Evolutionary conservation across 2,797 vertebrate species (phyloP).

Genomic region (Squalus acanthias): DNA sequence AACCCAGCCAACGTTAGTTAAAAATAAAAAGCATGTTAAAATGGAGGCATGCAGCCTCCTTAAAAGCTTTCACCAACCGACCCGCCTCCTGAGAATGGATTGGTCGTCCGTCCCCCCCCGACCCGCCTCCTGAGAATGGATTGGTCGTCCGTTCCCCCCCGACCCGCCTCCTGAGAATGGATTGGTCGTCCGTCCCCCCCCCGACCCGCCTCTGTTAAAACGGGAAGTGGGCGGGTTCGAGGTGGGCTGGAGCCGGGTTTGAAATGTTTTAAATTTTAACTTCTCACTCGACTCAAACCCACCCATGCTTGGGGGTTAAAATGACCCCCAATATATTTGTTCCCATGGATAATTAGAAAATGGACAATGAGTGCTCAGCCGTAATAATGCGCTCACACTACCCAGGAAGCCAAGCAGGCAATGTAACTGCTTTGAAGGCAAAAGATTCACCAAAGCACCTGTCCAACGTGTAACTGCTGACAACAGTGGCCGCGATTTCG

Average conservation of each 20-base stretch:
- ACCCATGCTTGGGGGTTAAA: background rate
- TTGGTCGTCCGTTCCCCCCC: background rate
- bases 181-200: background rate
- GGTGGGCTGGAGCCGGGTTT: background rate
- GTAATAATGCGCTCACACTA: background rate
- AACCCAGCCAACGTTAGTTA: background rate
- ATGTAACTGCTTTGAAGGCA: background rate
- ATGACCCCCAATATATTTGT: background rate
- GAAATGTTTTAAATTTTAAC: background rate
- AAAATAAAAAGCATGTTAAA: background rate
- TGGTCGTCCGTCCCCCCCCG: background rate
- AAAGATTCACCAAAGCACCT: background rate
- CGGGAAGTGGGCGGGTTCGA: too few relatives aligned
- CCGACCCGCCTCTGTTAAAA: too few relatives aligned
- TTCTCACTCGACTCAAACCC: background rate
- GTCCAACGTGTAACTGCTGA: background rate
- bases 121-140: background rate
- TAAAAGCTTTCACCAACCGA: background rate
- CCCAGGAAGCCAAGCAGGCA: background rate
- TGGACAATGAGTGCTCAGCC: background rate
- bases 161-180: background rate
- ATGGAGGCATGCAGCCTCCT: background rate
- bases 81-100: background rate
- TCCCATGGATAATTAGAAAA: background rate
- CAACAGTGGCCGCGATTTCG: background rate